Evolutionary conservation across 2,888 invertebrate species (phyloP).

Genomic region (Oeneis ivallda): DNA sequence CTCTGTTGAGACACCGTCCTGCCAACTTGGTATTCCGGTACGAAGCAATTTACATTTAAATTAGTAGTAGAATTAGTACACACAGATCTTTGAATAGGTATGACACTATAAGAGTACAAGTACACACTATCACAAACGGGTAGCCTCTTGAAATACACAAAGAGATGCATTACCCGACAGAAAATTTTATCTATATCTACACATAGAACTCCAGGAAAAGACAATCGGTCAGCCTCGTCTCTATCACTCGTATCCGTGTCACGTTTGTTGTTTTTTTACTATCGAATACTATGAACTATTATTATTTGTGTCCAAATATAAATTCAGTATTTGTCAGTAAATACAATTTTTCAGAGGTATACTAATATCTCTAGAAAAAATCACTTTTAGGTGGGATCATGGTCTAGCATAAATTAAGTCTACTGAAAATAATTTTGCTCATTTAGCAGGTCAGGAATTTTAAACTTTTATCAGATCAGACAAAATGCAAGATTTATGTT

Average conservation of each 20-base stretch:
- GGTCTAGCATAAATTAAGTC: conserved; percentile 1
- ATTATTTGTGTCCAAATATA: neutral
- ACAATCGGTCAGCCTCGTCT: too few species aligned
- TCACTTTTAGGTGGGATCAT: neutral
- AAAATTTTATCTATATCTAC: too few species aligned
- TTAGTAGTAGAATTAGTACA: neutral
- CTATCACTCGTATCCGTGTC: too few species aligned
- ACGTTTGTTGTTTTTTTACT: too few species aligned
- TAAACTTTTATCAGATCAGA: neutral
- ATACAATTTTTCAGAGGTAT: neutral
- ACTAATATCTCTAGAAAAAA: too few species aligned
- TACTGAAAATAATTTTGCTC: neutral
- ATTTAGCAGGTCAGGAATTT: neutral
- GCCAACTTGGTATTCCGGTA: conserved; percentile 4
- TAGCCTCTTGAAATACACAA: too few species aligned
- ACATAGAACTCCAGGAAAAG: too few species aligned
- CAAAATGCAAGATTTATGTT: neutral
- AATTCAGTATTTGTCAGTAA: neutral
- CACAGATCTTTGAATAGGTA: neutral
- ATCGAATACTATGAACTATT: too few species aligned
- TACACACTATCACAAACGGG: neutral
- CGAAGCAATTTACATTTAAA: conserved; percentile 9
- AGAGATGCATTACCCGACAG: too few species aligned
- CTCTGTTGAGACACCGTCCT: neutral
- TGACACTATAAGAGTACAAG: neutral